Evolutionary conservation across 2,113 vertebrate genomes (phyloP), one percentile per base, ranked within the genome.

Genomic region (Triplophysa siluroides): DNA sequence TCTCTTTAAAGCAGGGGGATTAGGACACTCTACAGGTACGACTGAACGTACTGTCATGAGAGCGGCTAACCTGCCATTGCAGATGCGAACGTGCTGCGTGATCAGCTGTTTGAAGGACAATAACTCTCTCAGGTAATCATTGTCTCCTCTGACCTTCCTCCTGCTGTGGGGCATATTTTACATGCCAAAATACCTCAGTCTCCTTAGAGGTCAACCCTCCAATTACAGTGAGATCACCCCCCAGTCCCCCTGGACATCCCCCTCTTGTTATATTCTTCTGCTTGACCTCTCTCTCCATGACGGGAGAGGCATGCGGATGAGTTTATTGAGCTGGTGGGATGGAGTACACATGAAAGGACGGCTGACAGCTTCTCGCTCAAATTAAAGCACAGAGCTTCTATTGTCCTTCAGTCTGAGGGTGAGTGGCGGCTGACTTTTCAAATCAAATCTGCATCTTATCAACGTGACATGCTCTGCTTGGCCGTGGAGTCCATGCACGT

Each of bases 361-460:
- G 18, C 65, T 61, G 71, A 50, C 56, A 38, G 45, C 65, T 70
- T 54, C 76, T 56, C 64, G 43, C 56, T 72, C 58, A 73, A 52
- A 69, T 74, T 72, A 78, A 80, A 71, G 62, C 58, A 69, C n/a
- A 70, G 68, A 45, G 26, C 26, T 63, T 76, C 52, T 24, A 63
- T 63, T 70, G 33, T 71, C 81, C 74, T 19, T 69, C 77, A 67
- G 6, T 64, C 33, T 68, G 66, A 52, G n/a, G 38, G 24, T 83
- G 82, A 83, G 62, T 86, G 82, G 61, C 82, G 68, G 76, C 29
- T 82, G 82, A 77, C 82, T 81, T 76, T 85, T 68, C 71, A 68
- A 62, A 61, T 45, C 29, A 3, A 3, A 52, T 67, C 69, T 54
- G 43, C 43, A 63, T 84, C 45, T 70, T 64, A 77, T 76, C 71